These are phyloP conservation scores for Novumbra hubbsi DNA, from an alignment of 2,797 vertebrate species.

Conservation along the genomic window DNA sequence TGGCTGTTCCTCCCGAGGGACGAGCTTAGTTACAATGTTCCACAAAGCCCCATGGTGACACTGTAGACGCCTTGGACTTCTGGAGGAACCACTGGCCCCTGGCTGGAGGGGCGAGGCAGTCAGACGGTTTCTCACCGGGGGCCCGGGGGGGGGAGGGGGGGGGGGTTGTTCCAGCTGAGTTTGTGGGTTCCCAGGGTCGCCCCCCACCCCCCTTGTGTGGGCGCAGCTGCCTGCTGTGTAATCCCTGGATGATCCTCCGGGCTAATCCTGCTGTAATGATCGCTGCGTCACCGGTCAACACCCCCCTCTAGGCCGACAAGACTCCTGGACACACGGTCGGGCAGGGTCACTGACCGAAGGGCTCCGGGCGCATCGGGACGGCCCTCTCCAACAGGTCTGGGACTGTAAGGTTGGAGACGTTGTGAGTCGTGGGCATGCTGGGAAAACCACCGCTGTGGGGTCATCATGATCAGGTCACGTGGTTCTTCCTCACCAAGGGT, in stretches of 20 bases:
- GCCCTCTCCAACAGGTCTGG: neutral
- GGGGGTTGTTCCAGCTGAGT: constrained; percentile 8
- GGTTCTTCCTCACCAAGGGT: neutral
- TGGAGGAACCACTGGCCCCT: constrained; percentile 39
- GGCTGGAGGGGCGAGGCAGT: neutral
- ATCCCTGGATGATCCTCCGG: constrained; percentile 57
- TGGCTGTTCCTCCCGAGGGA: constrained; percentile 43
- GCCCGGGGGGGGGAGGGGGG: neutral
- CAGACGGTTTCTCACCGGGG: constrained; percentile 2
- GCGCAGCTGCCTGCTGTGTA: constrained; percentile 71
- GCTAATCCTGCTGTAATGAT: constrained; percentile 71
- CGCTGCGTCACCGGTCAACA: constrained; percentile 34
- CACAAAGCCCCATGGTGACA: constrained; percentile 47
- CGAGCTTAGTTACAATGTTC: constrained; percentile 45
- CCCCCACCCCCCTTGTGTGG: constrained; percentile 31
- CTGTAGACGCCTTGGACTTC: constrained; percentile 38
- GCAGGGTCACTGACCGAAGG: neutral
- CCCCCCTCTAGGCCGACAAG: constrained; percentile 20
- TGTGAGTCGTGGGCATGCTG: neutral
- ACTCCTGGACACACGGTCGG: constrained; percentile 19
- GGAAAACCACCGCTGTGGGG: neutral
- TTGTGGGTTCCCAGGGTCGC: constrained; percentile 52
- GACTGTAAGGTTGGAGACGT: neutral
- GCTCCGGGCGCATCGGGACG: neutral
- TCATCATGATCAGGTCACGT: neutral